These are phyloP conservation scores for Chanos chanos DNA, from an alignment of 2,797 vertebrate species.

Conservation along the genomic window DNA sequence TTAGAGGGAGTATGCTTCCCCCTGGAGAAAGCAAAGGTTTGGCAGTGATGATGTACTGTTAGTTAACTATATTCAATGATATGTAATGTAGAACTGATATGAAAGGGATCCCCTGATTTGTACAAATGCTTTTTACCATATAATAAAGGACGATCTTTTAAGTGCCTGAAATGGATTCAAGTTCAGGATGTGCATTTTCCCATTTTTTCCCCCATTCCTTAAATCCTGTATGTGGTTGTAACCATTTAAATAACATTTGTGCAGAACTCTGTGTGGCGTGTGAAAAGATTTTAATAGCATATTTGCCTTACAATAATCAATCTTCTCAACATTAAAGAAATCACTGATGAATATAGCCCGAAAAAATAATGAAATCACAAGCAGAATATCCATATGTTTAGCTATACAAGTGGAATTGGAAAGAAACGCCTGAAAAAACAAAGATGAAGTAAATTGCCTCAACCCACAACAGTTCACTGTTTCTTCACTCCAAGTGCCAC, in stretches of 20 bases:
- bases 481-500: no score
- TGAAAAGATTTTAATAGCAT: no score
- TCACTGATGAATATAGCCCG: no score
- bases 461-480: no score
- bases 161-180: slow-evolving; percentile 90
- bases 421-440: no score
- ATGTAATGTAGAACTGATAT: slow-evolving; percentile 82
- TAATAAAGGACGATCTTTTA: slow-evolving; percentile 97
- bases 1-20: neutral
- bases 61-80: slow-evolving; percentile 77
- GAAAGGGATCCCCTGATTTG: slow-evolving; percentile 86
- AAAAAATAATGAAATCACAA: no score
- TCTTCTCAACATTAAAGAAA: no score
- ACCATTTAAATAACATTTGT: neutral
- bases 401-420: no score
- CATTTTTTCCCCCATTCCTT: neutral
- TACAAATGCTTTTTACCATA: slow-evolving; percentile 95
- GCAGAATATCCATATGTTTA: no score
- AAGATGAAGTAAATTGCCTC: no score
- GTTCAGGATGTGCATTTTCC: slow-evolving; percentile 48
- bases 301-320: neutral
- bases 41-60: slow-evolving; percentile 65
- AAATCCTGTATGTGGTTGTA: neutral
- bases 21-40: slow-evolving; percentile 26
- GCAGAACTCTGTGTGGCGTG: neutral